phyloP scores from a whole-genome alignment of 2,797 vertebrate genomes.

The Rhinichthys osculus region DNA sequence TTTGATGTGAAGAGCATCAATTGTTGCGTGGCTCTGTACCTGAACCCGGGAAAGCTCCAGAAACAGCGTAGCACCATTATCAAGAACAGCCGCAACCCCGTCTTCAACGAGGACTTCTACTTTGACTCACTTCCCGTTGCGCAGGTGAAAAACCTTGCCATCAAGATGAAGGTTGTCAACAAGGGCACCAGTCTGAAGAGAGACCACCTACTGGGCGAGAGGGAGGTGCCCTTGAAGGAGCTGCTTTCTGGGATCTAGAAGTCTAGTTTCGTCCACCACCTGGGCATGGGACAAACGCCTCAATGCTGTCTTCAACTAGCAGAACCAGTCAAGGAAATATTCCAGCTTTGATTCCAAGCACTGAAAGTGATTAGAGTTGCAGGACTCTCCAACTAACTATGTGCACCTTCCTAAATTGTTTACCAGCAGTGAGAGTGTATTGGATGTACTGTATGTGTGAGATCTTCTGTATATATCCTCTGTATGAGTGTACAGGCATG shows the following conservation, averaged over 20 bases:
- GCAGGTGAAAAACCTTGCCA: conserved; percentile 87
- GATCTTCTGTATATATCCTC: conserved; percentile 22
- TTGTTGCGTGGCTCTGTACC: conserved; percentile 93
- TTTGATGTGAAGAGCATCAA: conserved; percentile 90
- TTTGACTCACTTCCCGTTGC: conserved; percentile 87
- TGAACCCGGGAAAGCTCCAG: conserved; percentile 95
- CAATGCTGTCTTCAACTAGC: conserved; percentile 9
- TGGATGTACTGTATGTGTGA: conserved; percentile 11
- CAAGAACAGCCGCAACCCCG: conserved; percentile 93
- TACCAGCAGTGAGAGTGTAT: conserved; percentile 32
- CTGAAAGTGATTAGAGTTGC: conserved; percentile 62
- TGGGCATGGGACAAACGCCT: not conserved
- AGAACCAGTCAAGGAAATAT: conserved; percentile 27
- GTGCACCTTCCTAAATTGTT: conserved; percentile 46
- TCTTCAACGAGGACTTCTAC: conserved; percentile 99
- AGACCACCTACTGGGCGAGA: conserved; percentile 91
- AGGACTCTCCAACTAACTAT: conserved; percentile 64
- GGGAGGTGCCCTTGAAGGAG: conserved; percentile 86
- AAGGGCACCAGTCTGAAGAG: conserved; percentile 95
- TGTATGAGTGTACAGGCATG: conserved; percentile 22
- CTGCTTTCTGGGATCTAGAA: conserved; percentile 82
- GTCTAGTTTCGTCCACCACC: not conserved
- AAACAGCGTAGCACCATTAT: conserved; percentile 97
- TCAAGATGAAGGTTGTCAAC: conserved; percentile 98
- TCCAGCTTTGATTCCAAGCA: conserved; percentile 2